These are phyloP conservation scores for Promerops cafer DNA, from an alignment of 2,113 vertebrate genomes.

Conservation along the genomic window DNA sequence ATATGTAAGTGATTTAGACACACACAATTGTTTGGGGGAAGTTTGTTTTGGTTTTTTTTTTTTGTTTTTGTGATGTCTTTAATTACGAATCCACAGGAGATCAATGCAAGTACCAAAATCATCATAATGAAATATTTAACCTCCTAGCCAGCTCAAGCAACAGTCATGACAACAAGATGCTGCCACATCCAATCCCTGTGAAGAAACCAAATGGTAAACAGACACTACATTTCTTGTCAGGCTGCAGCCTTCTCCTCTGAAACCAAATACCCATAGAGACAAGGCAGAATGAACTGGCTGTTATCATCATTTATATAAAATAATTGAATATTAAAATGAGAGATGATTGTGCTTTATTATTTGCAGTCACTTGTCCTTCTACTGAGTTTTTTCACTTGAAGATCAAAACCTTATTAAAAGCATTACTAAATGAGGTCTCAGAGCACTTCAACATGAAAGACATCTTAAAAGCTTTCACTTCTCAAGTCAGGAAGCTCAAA, in stretches of 20 bases:
- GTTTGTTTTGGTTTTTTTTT: too few species aligned
- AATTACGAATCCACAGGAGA: neutral
- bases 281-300: neutral
- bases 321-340: neutral
- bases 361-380: neutral
- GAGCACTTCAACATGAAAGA: neutral
- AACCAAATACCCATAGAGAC: neutral
- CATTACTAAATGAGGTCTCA: neutral
- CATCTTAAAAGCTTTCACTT: neutral
- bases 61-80: constrained; percentile 16
- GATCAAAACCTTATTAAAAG: neutral
- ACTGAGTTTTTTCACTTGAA: neutral
- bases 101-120: neutral
- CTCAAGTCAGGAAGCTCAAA: neutral
- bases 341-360: neutral
- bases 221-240: neutral
- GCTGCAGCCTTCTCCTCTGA: neutral
- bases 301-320: neutral
- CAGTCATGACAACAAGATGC: neutral
- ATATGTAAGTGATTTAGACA: constrained; percentile 22
- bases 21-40: neutral
- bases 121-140: neutral
- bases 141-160: neutral
- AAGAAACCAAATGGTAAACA: neutral
- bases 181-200: neutral